Evolutionary conservation across 2,113 vertebrate genomes (phyloP).

Genomic region (Sebastes schlegelii): DNA sequence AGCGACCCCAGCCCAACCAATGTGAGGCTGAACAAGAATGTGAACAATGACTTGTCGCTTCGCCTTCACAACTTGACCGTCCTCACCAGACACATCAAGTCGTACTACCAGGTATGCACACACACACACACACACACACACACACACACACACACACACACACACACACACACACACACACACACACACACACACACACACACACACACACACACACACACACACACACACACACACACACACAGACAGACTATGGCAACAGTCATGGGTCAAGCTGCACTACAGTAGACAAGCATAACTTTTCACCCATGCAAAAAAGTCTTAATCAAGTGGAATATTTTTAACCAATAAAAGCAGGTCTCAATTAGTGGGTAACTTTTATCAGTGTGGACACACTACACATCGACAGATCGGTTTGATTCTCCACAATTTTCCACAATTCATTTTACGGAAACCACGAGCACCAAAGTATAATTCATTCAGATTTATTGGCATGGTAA

Average conservation of each 20-base stretch:
- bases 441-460: not conserved
- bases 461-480: not conserved
- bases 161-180: not conserved
- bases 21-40: conserved; percentile 80
- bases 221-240: too few species aligned
- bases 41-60: conserved; percentile 70
- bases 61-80: conserved; percentile 77
- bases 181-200: not conserved
- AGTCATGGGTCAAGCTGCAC: not conserved
- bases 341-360: too few species aligned
- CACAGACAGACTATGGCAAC: not conserved
- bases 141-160: too few species aligned
- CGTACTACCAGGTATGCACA: conserved; percentile 75
- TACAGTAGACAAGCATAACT: too few species aligned
- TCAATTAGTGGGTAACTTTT: too few species aligned
- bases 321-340: not conserved
- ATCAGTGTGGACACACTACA: too few species aligned
- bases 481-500: not conserved
- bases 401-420: too few species aligned
- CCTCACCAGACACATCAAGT: conserved; percentile 75
- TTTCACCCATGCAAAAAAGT: not conserved
- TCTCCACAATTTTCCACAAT: too few species aligned
- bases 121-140: not conserved
- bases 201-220: not conserved
- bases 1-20: conserved; percentile 74